Conservation (phyloP, 2,113 vertebrate species). For the Chauna torquata region DNA sequence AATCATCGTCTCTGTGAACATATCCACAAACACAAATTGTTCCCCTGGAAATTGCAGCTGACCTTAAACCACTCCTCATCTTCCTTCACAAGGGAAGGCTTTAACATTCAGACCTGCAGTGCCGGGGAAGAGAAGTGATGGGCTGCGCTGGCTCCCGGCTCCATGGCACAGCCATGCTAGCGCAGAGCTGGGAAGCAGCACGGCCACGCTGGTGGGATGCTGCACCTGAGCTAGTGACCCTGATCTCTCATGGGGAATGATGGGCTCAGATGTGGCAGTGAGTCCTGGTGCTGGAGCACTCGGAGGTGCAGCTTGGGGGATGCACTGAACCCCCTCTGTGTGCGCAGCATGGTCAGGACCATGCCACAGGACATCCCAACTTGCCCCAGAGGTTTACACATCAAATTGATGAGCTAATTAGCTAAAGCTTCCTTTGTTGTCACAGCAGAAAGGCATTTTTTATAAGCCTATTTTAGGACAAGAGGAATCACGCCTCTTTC, state of each 20-base stretch:
- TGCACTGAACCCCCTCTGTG: not conserved
- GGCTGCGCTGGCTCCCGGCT: not conserved
- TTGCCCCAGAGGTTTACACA: not conserved
- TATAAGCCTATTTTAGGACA: not conserved
- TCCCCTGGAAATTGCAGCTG: not conserved
- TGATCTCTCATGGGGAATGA: not conserved
- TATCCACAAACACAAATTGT: not conserved
- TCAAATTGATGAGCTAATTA: not conserved
- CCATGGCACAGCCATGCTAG: not conserved
- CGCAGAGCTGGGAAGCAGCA: not conserved
- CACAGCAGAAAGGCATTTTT: not conserved
- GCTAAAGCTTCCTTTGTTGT: not conserved
- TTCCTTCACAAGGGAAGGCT: not conserved
- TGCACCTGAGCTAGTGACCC: not conserved
- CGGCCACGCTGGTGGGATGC: not conserved
- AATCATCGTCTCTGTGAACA: not conserved
- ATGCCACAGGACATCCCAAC: not conserved
- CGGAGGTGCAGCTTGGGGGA: not conserved
- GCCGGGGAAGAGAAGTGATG: not conserved
- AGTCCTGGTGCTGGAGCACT: not conserved
- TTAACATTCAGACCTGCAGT: not conserved
- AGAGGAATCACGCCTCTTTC: not conserved
- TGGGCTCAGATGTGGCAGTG: rapidly evolving
- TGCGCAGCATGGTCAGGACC: not conserved
- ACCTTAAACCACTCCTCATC: not conserved